Evolutionary conservation across 2,888 invertebrate genomes (phyloP), one percentile per base, ranked within the genome.

Genomic region (Dryomyza anilis): DNA sequence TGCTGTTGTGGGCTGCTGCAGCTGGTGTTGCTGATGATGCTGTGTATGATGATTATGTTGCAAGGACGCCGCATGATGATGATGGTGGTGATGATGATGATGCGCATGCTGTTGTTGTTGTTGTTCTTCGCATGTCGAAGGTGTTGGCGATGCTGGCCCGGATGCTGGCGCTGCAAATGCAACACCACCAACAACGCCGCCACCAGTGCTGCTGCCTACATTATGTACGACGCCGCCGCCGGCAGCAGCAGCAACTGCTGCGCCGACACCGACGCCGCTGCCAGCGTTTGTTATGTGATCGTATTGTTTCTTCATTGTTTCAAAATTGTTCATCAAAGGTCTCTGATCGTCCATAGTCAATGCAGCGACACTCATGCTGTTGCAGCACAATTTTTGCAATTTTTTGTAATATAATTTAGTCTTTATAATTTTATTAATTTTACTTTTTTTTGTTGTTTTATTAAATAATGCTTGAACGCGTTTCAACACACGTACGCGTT

Each of bases 321-420:
- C 80, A 73, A 79, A 82, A 77, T 72, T 80, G 73, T 80, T 80
- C 80, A 81, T 79, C 73, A 82, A 79, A 66, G 81, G 81, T 81
- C 82, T 81, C 71, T 81, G 82, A 79, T 82, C 81, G 78, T 81
- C 81, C 78, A 82, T 76, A 76, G 80, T 80, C 81, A 82, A 81
- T 77, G 82, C 81, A 80, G 81, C 81, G 78, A 80, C 81, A 79
- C 79, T 79, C 79, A 79, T 76, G 70, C 75, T 73, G 23, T 70
- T 68, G 66, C 64, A 69, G 46, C 48, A 55, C n/a, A 60, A 50
- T 50, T 48, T 50, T 50, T 33, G 36, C 30, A n/a, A 23, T 27
- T 46, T n/a, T n/a, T n/a, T n/a, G n/a, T n/a, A n/a, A 29, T 8
- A 19, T 27, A 5, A 29, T 14, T 36, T 43, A 50, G 27, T 59